Evolutionary conservation across 2,797 vertebrate genomes (phyloP).

Genomic region (Poecilia picta): DNA sequence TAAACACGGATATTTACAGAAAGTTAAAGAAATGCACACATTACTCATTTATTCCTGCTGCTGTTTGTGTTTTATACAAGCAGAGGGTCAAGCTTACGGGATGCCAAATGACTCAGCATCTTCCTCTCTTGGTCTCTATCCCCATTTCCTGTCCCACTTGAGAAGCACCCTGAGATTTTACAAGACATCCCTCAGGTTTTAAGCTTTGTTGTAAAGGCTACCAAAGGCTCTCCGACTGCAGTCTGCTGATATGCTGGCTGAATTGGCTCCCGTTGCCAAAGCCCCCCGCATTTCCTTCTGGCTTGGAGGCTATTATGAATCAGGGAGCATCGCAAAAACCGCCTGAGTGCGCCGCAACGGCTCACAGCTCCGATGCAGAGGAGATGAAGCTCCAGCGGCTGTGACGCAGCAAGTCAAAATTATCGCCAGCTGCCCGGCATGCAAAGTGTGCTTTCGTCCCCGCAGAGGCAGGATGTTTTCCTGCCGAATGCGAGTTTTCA

Average conservation of each 20-base stretch:
- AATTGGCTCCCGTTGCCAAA: constrained; percentile 51
- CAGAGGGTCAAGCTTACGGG: constrained; percentile 15
- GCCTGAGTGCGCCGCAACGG: constrained; percentile 23
- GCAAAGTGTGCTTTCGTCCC: constrained; percentile 26
- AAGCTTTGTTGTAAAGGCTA: background rate
- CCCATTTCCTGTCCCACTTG: constrained; percentile 40
- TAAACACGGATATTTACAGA: constrained; percentile 26
- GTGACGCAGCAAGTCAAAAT: constrained; percentile 15
- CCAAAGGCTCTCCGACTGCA: constrained; percentile 1
- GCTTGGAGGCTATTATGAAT: constrained; percentile 54
- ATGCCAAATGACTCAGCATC: constrained; percentile 54
- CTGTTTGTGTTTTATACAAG: background rate
- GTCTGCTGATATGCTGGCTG: constrained; percentile 18
- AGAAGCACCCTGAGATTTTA: constrained; percentile 11
- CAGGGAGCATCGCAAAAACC: constrained; percentile 1
- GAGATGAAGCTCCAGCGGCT: constrained; percentile 31
- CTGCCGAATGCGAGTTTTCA: constrained; percentile 21
- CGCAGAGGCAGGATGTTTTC: constrained; percentile 20
- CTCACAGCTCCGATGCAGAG: constrained; percentile 19
- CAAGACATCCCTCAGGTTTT: constrained; percentile 2
- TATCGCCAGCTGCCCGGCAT: constrained; percentile 26
- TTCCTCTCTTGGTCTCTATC: constrained; percentile 31
- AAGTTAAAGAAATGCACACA: constrained; percentile 7
- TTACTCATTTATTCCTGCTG: background rate
- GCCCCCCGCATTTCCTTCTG: constrained; percentile 72